Percentiles rank a stretch among this genome's conserved stretches.
These are phyloP conservation scores for Cephalopholis sonnerati DNA, from an alignment of 2,113 vertebrate species.

Conservation along the genomic window DNA sequence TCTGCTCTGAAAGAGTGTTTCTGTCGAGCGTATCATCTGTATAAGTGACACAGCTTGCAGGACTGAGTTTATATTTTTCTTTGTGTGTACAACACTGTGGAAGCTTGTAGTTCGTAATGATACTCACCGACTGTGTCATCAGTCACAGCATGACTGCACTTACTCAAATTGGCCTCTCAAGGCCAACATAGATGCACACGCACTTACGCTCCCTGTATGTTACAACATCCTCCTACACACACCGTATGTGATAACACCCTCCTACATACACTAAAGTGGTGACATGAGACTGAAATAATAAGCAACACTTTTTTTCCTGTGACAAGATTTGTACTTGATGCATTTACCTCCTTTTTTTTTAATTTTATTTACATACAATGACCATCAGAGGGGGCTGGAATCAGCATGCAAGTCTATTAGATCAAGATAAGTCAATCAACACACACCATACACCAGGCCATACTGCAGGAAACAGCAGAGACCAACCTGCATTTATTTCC, in stretches of 20 bases:
- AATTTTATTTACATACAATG: conserved; percentile 5
- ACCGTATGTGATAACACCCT: neutral
- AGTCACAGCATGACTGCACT: neutral
- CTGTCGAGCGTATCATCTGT: neutral
- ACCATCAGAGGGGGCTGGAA: conserved; percentile 49
- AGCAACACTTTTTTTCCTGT: neutral
- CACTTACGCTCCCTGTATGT: neutral
- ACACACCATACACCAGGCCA: neutral
- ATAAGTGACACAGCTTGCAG: neutral
- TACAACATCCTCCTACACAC: neutral
- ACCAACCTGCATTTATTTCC: neutral
- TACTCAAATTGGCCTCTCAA: neutral
- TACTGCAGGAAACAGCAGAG: neutral
- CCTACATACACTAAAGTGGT: neutral
- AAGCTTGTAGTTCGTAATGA: neutral
- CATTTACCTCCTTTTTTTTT: neutral
- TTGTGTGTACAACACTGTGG: neutral
- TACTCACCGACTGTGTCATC: too few species aligned
- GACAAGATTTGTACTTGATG: neutral
- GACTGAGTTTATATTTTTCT: neutral
- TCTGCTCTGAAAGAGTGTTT: neutral
- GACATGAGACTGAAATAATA: neutral
- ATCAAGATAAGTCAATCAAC: neutral
- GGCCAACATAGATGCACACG: neutral
- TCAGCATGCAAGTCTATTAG: neutral